These are phyloP conservation scores for Pterocles orientalis DNA, from an alignment of 2,113 vertebrate species.

Conservation along the genomic window DNA sequence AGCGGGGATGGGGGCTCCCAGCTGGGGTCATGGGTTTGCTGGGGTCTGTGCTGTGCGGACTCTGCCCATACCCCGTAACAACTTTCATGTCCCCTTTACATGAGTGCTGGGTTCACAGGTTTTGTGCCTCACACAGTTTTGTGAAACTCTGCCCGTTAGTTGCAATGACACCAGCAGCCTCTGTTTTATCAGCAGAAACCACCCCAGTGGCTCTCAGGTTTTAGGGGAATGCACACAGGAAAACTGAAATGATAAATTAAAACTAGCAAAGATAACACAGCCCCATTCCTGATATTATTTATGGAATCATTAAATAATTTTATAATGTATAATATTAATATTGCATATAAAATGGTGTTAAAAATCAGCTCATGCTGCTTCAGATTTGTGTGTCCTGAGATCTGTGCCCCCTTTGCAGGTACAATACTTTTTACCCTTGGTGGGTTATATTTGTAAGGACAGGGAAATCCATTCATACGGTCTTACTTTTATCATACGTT, in stretches of 20 bases:
- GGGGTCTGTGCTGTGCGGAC: not conserved
- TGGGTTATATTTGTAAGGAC: not conserved
- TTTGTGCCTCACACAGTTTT: not conserved
- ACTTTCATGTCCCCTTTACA: not conserved
- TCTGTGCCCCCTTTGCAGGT: not conserved
- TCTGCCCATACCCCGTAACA: accelerated
- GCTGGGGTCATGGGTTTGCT: not conserved
- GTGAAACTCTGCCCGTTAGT: not conserved
- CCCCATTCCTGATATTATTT: not conserved
- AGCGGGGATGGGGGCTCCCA: not conserved
- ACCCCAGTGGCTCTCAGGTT: not conserved
- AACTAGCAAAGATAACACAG: not conserved
- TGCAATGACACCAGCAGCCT: accelerated
- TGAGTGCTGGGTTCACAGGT: not conserved
- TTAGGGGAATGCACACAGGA: not conserved
- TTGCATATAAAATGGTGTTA: not conserved
- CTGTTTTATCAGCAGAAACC: not conserved
- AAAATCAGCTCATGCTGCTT: not conserved
- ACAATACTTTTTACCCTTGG: not conserved
- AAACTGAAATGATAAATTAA: not conserved
- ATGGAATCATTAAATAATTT: not conserved
- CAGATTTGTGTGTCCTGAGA: not conserved
- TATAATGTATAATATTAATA: not conserved
- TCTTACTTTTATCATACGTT: not conserved
- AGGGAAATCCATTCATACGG: not conserved